Evolutionary conservation across 2,888 invertebrate species (phyloP), one percentile per base, ranked within the genome.

Genomic region (Elegia similella): DNA sequence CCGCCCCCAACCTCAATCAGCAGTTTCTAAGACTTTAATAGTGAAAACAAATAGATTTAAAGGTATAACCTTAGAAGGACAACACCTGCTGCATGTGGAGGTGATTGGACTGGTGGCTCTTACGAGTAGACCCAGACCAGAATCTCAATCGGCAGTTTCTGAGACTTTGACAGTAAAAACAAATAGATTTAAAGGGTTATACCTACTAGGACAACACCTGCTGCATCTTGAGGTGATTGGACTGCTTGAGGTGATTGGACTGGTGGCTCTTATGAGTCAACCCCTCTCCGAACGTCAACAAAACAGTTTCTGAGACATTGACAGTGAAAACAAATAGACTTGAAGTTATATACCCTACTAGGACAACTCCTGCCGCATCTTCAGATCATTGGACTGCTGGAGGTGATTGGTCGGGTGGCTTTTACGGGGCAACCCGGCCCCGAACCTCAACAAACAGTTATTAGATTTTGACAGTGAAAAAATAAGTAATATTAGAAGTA

Each of bases 121-220:
- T 74, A 68, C 48, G 61, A 58, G 53, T 48, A 48, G 47, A 8
- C 62, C 52, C 61, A 59, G 52, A 53, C 13, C 44, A 16, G 32
- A n/a, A 42, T 12, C 52, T 46, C 0, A 15, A 13, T 6, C 10
- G 15, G 8, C 50, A 50, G 34, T 38, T 50, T 8, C 16, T 50
- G 34, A 50, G 34, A 50, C 34, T 50, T 50, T 34, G 23, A 23
- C 23, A 50, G 38, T 38, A 12, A 12, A 50, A 34, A 50, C 17
- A 23, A n/a, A 17, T 16, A 16, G 16, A 10, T n/a, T 8, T 8
- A 34, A 34, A 8, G n/a, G n/a, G n/a, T n/a, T n/a, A n/a, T n/a
- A n/a, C 96, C 0, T 95, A 95, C 68, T 96, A 96, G 82, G 97
- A 96, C 80, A 96, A 96, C 85, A 95, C 95, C 10, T 96, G 96